phyloP scores from a whole-genome alignment of 2,888 invertebrate genomes.

The Hybos culiciformis region DNA sequence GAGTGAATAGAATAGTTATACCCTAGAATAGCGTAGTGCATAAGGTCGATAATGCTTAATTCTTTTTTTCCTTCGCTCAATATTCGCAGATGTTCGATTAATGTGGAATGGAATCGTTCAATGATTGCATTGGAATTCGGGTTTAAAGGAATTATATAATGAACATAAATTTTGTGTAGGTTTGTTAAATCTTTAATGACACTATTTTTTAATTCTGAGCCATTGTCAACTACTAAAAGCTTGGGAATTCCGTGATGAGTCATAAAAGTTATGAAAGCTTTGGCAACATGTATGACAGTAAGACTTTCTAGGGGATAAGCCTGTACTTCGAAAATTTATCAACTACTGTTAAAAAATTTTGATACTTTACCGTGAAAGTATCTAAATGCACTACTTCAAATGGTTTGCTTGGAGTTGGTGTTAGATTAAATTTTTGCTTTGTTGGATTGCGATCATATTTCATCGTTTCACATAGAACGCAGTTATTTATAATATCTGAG shows the following conservation, averaged over 20 bases:
- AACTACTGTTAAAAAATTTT: constrained; percentile 2
- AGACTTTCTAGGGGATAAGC: background rate
- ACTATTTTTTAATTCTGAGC: background rate
- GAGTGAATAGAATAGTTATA: background rate
- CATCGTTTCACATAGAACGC: background rate
- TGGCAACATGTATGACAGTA: constrained; percentile 1
- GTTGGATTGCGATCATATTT: background rate
- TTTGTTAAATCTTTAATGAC: background rate
- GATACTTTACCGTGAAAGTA: constrained; percentile 1
- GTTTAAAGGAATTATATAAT: background rate
- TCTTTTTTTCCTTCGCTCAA: background rate
- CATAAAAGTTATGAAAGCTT: background rate
- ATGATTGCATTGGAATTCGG: background rate
- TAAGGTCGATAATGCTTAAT: background rate
- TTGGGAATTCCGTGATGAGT: background rate
- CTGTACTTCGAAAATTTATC: background rate
- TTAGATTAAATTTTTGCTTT: background rate
- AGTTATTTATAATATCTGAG: too few relatives aligned
- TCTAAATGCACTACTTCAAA: constrained; percentile 27
- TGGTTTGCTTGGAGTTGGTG: background rate
- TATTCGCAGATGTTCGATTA: background rate
- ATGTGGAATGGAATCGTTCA: background rate
- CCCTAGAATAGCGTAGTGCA: background rate
- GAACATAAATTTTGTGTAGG: background rate
- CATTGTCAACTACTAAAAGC: background rate